Percentiles rank a stretch among this genome's conserved stretches.
phyloP scores from a whole-genome alignment of 2,888 invertebrate species.

The Macrophya alboannulata region DNA sequence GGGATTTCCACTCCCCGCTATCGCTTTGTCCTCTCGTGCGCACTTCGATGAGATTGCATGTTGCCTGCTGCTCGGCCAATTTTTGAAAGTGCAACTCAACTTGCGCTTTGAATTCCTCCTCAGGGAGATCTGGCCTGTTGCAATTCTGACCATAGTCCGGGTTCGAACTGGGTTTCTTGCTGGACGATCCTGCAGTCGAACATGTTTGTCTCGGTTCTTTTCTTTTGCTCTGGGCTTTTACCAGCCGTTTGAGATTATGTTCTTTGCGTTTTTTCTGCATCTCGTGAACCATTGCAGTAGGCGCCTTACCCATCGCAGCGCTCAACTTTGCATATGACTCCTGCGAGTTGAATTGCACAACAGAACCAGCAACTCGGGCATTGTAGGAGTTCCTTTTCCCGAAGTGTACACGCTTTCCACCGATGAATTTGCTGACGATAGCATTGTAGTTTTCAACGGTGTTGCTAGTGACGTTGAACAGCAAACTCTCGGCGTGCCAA shows the following conservation, averaged over 20 bases:
- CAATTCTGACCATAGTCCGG: too few species aligned
- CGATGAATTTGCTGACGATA: constrained; percentile 57
- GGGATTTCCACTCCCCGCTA: neutral
- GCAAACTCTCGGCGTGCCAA: too few species aligned
- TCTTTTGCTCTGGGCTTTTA: too few species aligned
- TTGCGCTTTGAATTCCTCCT: too few species aligned
- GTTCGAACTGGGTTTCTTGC: too few species aligned
- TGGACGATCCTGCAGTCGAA: too few species aligned
- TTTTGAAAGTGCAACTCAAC: too few species aligned
- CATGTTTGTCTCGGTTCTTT: too few species aligned
- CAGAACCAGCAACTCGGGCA: constrained; percentile 37
- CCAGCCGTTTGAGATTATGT: neutral
- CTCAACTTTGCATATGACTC: too few species aligned
- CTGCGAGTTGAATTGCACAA: constrained; percentile 39
- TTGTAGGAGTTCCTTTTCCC: constrained; percentile 48
- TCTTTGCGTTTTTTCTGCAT: neutral
- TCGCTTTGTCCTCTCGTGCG: neutral
- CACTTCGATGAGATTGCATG: neutral
- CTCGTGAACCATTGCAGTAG: neutral
- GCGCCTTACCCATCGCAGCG: neutral
- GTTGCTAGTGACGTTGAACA: too few species aligned
- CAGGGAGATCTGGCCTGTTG: too few species aligned
- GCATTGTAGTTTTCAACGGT: constrained; percentile 57
- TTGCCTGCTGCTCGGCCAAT: too few species aligned
- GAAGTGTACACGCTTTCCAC: constrained; percentile 56